Base-by-base conservation (phyloP, 1,140 invertebrate genomes). In the Coenobita brevimanus region DNA sequence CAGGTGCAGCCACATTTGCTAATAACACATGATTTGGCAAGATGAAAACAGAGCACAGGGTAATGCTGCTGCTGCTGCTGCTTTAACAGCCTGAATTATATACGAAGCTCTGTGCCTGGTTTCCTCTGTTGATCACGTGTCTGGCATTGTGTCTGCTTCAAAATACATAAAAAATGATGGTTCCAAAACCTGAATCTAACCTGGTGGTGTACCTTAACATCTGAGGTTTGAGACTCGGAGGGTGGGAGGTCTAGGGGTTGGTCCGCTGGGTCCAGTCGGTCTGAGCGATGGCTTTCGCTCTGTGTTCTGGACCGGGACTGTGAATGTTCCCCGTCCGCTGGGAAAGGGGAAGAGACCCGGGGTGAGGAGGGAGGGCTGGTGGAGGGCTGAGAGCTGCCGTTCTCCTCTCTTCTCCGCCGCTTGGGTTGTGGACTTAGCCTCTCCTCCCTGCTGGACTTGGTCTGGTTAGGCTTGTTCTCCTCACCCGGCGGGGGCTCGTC, bases 401-500 rank as follows among this genome's bases (percentile, higher is more conserved):
- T 82, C 57, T 89, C 82, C 50, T 85, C 81, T 46, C 89, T 21
- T 86, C 84, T 33, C 81, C 89, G 78, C 81, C 82, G 80, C 76
- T 86, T 80, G 43, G 84, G 84, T 62, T 80, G 76, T 33, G 84
- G 84, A 67, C 84, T 87, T 43, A 62, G 33, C 54, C 84, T 67
- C n/a, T 87, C 75, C 69, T 87, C 84, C 41, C 84, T 50, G 3
- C 75, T 67, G 36, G 41, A n/a, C 15, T 75, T 76, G 10, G 84
- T 43, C 10, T 57, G 69, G 17, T 46, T 54, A 15, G 67, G 71
- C 64, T 54, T 80, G 54, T 62, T 81, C 1, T 84, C 82, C 17
- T 89, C 78, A 1, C 43, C 54, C 17, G 62, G 62, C 2, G 89
- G 89, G 27, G 89, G 89, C 64, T 89, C 89, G 64, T 89, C 89